Base-by-base conservation (phyloP, 1,140 invertebrate genomes). In the Heliconius eleuchia region DNA sequence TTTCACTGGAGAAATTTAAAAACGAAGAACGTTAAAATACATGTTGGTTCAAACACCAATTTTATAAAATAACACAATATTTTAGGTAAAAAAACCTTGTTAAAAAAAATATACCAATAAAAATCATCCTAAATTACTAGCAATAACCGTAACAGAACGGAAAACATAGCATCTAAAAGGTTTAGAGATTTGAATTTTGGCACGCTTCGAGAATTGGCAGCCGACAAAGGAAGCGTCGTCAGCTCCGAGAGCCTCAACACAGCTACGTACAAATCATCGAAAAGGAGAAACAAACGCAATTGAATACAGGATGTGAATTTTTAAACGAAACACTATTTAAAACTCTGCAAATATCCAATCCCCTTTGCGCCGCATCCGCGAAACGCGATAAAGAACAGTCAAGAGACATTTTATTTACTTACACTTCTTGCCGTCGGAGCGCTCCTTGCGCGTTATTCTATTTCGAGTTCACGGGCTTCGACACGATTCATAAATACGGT, bases 111-210 rank as follows among this genome's bases (percentile, higher is more conserved):
- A 16, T 66, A 66, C 11, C 11, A 27, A n/a, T 27, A 23, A 66
- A 66, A 66, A 42, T 39, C 3, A n/a, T 39, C 16, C 34, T 23
- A n/a, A 39, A 72, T 37, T 72, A 72, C 70, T 13, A 27, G 6
- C 34, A 71, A 71, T 77, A 70, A 70, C 39, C 70, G 60, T 27
- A 77, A 77, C 46, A 77, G 76, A 66, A 34, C 76, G 76, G 60
- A 66, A 66, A n/a, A 27, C 42, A 52, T 27, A 70, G 30, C 39
- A 30, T 70, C 37, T n/a, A 66, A 74, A 39, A 42, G 60, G 76
- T 71, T 79, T 83, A 78, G 66, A 76, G 71, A 82, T 83, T 76
- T 82, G 78, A 82, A 81, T 83, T 77, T 81, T 83, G 80, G 82
- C 82, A 79, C 74, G 55, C 73, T 71, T 23, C 77, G 66, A 52